These are phyloP conservation scores for Wasmannia auropunctata DNA, from an alignment of 1,140 invertebrate genomes.

Conservation along the genomic window DNA sequence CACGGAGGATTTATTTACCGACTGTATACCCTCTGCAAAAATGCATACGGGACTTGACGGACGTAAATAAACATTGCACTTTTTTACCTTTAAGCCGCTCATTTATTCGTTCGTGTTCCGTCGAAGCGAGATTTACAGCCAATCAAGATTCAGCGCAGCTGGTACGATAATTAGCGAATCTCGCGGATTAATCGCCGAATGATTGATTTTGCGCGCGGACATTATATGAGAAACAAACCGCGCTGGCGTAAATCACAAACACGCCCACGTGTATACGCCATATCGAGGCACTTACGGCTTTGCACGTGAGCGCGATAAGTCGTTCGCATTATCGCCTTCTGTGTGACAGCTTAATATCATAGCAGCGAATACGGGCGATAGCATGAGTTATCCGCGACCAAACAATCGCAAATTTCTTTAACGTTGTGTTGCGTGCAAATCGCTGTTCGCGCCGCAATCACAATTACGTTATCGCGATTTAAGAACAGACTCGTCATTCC, in stretches of 20 bases:
- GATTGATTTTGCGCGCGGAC: constrained; percentile 42
- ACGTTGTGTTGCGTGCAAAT: constrained; percentile 35
- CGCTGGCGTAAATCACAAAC: constrained; percentile 54
- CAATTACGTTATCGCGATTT: constrained; percentile 52
- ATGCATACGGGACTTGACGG: not conserved
- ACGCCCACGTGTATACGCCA: constrained; percentile 47
- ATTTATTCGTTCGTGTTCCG: not conserved
- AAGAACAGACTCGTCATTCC: constrained; percentile 19
- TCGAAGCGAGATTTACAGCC: constrained; percentile 33
- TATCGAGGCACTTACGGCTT: constrained; percentile 1
- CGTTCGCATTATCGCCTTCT: constrained; percentile 51
- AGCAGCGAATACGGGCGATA: constrained; percentile 14
- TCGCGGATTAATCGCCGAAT: constrained; percentile 34
- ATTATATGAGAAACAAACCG: constrained; percentile 46
- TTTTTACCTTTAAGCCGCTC: not conserved
- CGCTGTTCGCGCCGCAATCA: constrained; percentile 13
- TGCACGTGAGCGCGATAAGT: constrained; percentile 56
- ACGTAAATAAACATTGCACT: constrained; percentile 15
- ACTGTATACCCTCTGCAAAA: constrained; percentile 4
- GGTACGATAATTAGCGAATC: constrained; percentile 47
- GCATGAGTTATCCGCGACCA: constrained; percentile 2
- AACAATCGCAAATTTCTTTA: constrained; percentile 52
- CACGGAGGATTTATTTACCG: constrained; percentile 11
- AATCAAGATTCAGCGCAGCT: constrained; percentile 10
- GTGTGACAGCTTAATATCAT: constrained; percentile 62